These are phyloP conservation scores for Drosophila athabasca DNA, from an alignment of 1,140 invertebrate species.

Conservation along the genomic window DNA sequence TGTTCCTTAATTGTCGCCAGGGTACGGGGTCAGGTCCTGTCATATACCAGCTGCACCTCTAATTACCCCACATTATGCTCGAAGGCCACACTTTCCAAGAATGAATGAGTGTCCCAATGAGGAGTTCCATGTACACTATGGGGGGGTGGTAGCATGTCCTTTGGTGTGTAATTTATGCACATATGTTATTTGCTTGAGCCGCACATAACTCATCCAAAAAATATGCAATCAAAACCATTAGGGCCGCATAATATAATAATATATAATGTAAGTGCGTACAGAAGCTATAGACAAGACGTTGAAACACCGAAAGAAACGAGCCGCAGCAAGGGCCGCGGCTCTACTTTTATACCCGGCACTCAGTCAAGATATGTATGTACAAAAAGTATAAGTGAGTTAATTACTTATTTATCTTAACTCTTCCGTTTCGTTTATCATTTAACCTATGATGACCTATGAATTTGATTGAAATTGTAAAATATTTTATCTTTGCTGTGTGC, in stretches of 20 bases:
- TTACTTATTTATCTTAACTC: too few species aligned
- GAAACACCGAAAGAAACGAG: too few species aligned
- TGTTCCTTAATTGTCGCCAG: slow-evolving; percentile 26
- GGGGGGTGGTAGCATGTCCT: neutral
- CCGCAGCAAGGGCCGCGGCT: too few species aligned
- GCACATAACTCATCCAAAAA: slow-evolving; percentile 41
- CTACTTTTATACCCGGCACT: too few species aligned
- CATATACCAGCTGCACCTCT: slow-evolving; percentile 40
- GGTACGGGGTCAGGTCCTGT: neutral
- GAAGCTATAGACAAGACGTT: too few species aligned
- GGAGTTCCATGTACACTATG: slow-evolving; percentile 1
- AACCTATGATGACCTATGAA: too few species aligned
- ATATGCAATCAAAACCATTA: slow-evolving; percentile 53
- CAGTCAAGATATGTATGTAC: too few species aligned
- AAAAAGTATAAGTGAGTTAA: too few species aligned
- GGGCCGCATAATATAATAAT: slow-evolving; percentile 15
- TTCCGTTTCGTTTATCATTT: too few species aligned
- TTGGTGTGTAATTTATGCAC: slow-evolving; percentile 32
- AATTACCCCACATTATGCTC: slow-evolving; percentile 38
- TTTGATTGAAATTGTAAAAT: too few species aligned
- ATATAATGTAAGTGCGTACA: too few species aligned
- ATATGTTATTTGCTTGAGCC: slow-evolving; percentile 36
- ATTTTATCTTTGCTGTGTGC: too few species aligned
- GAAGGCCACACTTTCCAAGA: slow-evolving; percentile 7
- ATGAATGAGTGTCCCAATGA: neutral